These are phyloP conservation scores for Neoseiulus cucumeris DNA, from an alignment of 1,140 invertebrate species.

Conservation along the genomic window DNA sequence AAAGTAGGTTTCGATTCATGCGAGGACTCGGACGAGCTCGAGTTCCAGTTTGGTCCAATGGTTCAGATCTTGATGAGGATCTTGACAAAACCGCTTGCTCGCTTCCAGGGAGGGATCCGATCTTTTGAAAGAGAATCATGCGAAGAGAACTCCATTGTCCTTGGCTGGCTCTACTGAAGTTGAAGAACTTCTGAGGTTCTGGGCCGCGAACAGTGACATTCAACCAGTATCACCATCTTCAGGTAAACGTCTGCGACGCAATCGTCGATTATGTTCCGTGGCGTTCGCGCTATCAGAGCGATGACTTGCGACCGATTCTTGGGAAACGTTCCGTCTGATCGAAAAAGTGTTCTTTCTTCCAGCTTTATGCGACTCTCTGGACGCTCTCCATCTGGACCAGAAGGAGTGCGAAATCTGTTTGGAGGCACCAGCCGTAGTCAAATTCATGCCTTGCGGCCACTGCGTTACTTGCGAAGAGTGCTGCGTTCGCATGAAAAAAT, in stretches of 20 bases:
- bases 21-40: too few species aligned
- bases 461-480: constrained; percentile 52
- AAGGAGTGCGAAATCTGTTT: constrained; percentile 48
- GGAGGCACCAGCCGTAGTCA: constrained; percentile 39
- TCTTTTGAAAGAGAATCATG: constrained; percentile 41
- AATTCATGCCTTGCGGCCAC: constrained; percentile 52
- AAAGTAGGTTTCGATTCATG: background rate
- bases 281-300: too few species aligned
- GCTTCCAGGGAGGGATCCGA: constrained; percentile 37
- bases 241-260: too few species aligned
- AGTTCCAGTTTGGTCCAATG: too few species aligned
- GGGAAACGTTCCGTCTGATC: too few species aligned
- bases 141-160: constrained; percentile 41
- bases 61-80: too few species aligned
- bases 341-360: too few species aligned
- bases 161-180: constrained; percentile 29
- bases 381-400: background rate
- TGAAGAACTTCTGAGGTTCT: constrained; percentile 28
- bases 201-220: constrained; percentile 17
- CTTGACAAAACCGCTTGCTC: too few species aligned
- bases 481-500: constrained; percentile 55
- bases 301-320: too few species aligned
- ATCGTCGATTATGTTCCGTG: too few species aligned
- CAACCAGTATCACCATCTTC: too few species aligned
- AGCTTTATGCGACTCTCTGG: background rate